Percentiles rank a stretch among this genome's conserved stretches.
Evolutionary conservation across 2,888 invertebrate genomes (phyloP).

Genomic region (Conchocele bisecta): DNA sequence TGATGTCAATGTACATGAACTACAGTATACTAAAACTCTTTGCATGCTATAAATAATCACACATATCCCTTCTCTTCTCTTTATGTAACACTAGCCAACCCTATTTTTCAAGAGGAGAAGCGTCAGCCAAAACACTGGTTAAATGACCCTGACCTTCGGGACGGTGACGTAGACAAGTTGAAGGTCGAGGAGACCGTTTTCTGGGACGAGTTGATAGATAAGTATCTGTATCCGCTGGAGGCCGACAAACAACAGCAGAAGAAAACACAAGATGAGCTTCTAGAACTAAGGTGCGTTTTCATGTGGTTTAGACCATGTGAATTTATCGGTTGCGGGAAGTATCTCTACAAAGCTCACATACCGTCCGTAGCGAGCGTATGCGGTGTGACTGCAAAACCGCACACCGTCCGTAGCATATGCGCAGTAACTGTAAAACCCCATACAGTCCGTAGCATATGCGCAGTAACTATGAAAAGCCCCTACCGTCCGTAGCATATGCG

Average conservation of each 20-base stretch:
- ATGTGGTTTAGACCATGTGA: background rate
- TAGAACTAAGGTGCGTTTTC: conserved; percentile 50
- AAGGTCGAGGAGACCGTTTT: conserved; percentile 89
- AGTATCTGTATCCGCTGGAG: conserved; percentile 96
- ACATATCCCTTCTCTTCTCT: background rate
- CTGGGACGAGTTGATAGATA: conserved; percentile 97
- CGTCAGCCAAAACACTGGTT: conserved; percentile 59
- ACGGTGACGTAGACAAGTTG: conserved; percentile 46
- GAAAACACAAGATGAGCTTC: conserved; percentile 53
- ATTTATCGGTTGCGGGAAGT: background rate
- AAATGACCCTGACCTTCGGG: conserved; percentile 55
- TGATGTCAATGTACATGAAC: too few relatives aligned
- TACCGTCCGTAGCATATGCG: too few relatives aligned
- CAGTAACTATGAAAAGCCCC: too few relatives aligned
- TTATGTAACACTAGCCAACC: conserved; percentile 55
- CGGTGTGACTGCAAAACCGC: too few relatives aligned
- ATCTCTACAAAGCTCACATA: too few relatives aligned
- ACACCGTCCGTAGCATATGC: too few relatives aligned
- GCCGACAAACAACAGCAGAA: conserved; percentile 89
- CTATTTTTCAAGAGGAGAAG: conserved; percentile 61
- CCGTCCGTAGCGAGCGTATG: too few relatives aligned
- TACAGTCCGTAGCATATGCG: too few relatives aligned
- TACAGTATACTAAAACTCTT: background rate
- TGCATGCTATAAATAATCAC: background rate
- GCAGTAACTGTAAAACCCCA: too few relatives aligned